Percentiles rank a stretch among this genome's conserved stretches.
These are phyloP conservation scores for Mirounga angustirostris DNA, from an alignment of 2,113 vertebrate species.

Conservation along the genomic window DNA sequence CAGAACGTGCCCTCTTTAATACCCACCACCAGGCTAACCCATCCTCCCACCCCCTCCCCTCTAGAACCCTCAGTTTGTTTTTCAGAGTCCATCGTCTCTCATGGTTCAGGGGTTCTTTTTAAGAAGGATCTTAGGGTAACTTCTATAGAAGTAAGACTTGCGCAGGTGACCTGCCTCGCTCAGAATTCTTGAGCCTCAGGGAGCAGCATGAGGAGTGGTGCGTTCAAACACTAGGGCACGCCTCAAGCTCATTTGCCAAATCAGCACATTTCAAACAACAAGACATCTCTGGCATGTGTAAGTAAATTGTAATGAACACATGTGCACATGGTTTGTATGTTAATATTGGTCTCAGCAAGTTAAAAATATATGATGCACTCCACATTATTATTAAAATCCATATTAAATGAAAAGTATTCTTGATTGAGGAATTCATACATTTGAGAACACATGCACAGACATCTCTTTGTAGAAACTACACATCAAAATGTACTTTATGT, in stretches of 20 bases:
- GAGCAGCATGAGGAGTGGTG: background rate
- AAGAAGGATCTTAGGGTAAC: background rate
- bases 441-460: background rate
- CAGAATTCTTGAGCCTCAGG: background rate
- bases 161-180: background rate
- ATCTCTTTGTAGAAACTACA: background rate
- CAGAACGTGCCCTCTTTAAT: too few species aligned
- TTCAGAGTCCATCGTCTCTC: too few species aligned
- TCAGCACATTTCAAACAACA: background rate
- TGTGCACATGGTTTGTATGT: too few species aligned
- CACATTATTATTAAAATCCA: background rate
- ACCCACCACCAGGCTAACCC: too few species aligned
- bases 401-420: background rate
- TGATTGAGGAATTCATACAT: too few species aligned
- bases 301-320: background rate
- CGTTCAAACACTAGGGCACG: rapidly evolving
- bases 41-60: too few species aligned
- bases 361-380: background rate
- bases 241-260: background rate
- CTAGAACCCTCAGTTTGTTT: too few species aligned
- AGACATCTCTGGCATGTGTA: background rate
- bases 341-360: background rate
- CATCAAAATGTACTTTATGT: background rate
- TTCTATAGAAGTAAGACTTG: background rate
- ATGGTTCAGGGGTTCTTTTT: background rate